A percentile compares a stretch with the other conserved stretches of the same genome.
phyloP scores from a whole-genome alignment of 2,113 vertebrate species.

The Lycocorax pyrrhopterus region DNA sequence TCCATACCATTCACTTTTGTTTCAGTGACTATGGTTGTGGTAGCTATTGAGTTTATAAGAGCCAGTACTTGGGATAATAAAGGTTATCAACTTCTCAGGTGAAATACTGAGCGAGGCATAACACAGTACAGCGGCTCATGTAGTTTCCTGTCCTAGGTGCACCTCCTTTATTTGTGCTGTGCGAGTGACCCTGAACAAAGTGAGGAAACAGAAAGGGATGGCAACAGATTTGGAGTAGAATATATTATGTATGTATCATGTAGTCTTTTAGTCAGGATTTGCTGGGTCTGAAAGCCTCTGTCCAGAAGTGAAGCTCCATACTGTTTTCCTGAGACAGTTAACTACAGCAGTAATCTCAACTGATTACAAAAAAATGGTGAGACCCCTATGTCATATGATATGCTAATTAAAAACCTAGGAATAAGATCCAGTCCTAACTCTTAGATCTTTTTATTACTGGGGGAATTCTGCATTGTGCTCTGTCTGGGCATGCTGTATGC shows the following conservation, averaged over 20 bases:
- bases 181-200: neutral
- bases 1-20: neutral
- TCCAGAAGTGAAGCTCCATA: neutral
- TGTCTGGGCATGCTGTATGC: neutral
- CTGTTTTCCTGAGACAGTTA: neutral
- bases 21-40: neutral
- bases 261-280: neutral
- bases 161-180: neutral
- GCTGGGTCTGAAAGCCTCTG: neutral
- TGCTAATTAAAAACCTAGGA: neutral
- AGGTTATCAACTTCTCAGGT: neutral
- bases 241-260: neutral
- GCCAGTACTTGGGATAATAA: neutral
- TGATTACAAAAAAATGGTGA: neutral
- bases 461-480: neutral
- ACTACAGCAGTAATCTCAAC: neutral
- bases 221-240: neutral
- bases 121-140: neutral
- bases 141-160: neutral
- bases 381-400: neutral
- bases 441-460: neutral
- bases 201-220: neutral
- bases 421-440: neutral
- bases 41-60: neutral
- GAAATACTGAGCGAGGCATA: neutral